Percentiles rank a stretch among this genome's conserved stretches.
These are phyloP conservation scores for Hypselothyrea guttata DNA, from an alignment of 2,888 invertebrate genomes.

Conservation along the genomic window DNA sequence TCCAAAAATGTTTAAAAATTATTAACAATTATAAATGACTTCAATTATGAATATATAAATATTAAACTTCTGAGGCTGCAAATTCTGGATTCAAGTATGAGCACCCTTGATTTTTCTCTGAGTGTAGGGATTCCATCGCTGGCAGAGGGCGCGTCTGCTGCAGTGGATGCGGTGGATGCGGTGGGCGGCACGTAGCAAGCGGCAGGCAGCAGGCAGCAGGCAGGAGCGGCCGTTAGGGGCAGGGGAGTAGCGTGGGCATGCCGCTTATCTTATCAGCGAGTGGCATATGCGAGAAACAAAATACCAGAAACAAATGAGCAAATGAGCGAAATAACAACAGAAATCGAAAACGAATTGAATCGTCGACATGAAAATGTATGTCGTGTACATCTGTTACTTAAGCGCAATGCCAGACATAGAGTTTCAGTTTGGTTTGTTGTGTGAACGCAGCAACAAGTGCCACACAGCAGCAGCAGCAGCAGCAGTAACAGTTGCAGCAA, in stretches of 20 bases:
- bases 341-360: conserved; percentile 23
- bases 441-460: conserved; percentile 76
- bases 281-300: conserved; percentile 22
- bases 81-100: too few species aligned
- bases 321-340: conserved; percentile 41
- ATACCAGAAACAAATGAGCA: conserved; percentile 11
- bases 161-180: conserved; percentile 35
- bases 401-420: conserved; percentile 56
- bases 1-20: too few species aligned
- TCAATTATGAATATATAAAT: too few species aligned
- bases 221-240: conserved; percentile 10
- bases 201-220: conserved; percentile 10
- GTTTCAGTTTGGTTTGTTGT: conserved; percentile 74
- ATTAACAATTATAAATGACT: too few species aligned
- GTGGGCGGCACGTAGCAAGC: conserved; percentile 57
- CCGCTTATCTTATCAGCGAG: conserved; percentile 63
- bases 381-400: conserved; percentile 61
- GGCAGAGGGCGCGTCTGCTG: conserved; percentile 35
- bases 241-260: conserved; percentile 24
- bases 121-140: background rate
- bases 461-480: conserved; percentile 30
- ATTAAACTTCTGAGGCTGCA: too few species aligned
- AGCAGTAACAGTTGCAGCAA: conserved; percentile 16
- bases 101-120: too few species aligned
- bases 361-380: conserved; percentile 28